Evolutionary conservation across 2,888 invertebrate species (phyloP).

Genomic region (Chymomyza caudatula): DNA sequence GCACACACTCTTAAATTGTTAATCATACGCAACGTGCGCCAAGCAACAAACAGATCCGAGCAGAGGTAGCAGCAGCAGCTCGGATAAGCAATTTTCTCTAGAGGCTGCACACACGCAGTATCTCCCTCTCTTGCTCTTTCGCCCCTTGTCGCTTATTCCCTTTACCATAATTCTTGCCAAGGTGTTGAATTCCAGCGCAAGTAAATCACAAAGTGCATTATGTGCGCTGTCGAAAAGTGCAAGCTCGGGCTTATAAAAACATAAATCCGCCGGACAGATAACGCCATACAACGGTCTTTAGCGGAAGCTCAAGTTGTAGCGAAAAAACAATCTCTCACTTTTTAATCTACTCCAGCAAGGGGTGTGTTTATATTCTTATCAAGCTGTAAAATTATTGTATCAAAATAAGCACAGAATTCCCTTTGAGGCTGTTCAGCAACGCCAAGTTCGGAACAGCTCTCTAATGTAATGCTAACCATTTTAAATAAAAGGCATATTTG

Average conservation of each 20-base stretch:
- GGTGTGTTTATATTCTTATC: neutral
- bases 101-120: neutral
- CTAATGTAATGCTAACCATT: no score
- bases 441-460: no score
- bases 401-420: no score
- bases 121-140: neutral
- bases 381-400: neutral
- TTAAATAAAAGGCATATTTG: no score
- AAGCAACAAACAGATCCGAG: neutral
- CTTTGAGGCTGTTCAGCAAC: no score
- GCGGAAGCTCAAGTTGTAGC: neutral
- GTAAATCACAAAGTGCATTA: slow-evolving; percentile 31
- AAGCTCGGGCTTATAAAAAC: neutral
- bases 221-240: neutral
- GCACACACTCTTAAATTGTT: slow-evolving; percentile 50
- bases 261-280: neutral
- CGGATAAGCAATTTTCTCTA: slow-evolving; percentile 14
- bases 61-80: neutral
- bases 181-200: slow-evolving; percentile 47
- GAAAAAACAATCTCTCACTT: slow-evolving; percentile 13
- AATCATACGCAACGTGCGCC: slow-evolving; percentile 60
- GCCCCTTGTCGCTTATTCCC: neutral
- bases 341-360: slow-evolving; percentile 6
- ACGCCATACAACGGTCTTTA: neutral
- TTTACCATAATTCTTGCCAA: neutral